Evolutionary conservation across 1,140 invertebrate genomes (phyloP).

Genomic region (Calycopis cecrops): DNA sequence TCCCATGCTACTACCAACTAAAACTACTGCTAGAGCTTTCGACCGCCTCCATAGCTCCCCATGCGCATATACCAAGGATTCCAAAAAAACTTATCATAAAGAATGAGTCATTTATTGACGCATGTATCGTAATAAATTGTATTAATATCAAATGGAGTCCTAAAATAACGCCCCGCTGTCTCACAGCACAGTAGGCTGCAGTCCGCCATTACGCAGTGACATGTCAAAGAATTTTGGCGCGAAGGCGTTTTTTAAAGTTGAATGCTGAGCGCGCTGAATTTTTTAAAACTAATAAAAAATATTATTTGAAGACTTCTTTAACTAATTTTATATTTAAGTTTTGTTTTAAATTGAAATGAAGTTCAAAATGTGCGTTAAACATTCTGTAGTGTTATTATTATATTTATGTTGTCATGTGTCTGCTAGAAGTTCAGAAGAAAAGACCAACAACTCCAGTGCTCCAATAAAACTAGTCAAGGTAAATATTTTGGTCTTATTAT

Average conservation of each 20-base stretch:
- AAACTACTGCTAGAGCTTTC: too few species aligned
- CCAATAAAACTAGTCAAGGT: background rate
- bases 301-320: too few species aligned
- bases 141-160: slow-evolving; percentile 6
- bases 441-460: background rate
- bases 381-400: background rate
- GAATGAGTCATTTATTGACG: slow-evolving; percentile 9
- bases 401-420: background rate
- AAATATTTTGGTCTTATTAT: background rate
- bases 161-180: slow-evolving; percentile 9
- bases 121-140: slow-evolving; percentile 9
- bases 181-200: slow-evolving; percentile 5
- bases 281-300: background rate
- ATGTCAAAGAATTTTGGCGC: background rate
- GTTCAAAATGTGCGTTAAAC: background rate
- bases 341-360: background rate
- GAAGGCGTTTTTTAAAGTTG: background rate
- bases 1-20: too few species aligned
- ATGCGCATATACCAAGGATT: background rate
- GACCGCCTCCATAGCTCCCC: too few species aligned
- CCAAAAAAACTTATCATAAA: slow-evolving; percentile 4
- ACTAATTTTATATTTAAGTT: background rate
- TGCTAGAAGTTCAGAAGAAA: background rate
- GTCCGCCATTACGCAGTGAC: background rate
- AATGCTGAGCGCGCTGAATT: background rate